Evolutionary conservation across 53 echinoderm and acorn worm genomes (phyloP).

Genomic region (Antedon mediterranea): DNA sequence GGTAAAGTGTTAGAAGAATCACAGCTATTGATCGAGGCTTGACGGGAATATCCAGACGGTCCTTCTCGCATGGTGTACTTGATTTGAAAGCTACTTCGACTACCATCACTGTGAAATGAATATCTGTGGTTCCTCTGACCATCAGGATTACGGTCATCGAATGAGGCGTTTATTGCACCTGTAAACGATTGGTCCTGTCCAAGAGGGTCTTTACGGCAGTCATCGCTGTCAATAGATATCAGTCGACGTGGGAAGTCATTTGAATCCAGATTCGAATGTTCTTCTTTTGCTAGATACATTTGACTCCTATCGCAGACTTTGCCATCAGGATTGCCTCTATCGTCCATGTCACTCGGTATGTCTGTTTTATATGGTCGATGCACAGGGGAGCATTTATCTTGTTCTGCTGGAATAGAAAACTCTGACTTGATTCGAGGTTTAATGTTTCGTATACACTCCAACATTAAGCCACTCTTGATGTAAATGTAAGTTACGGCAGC

Average conservation of each 20-base stretch:
- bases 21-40: neutral
- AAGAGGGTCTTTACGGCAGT: neutral
- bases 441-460: neutral
- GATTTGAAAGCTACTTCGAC: neutral
- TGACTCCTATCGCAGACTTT: conserved; percentile 46
- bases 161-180: neutral
- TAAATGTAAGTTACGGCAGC: neutral
- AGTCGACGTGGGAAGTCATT: conserved; percentile 30
- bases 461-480: neutral
- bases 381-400: neutral
- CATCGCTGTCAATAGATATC: neutral
- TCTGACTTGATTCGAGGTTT: neutral
- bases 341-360: conserved; percentile 9
- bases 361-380: neutral
- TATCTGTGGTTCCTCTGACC: neutral
- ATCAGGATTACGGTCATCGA: neutral
- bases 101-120: neutral
- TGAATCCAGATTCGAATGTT: neutral
- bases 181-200: neutral
- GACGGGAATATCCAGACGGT: neutral
- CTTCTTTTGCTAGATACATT: conserved; percentile 58
- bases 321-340: conserved; percentile 79
- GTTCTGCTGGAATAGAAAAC: neutral
- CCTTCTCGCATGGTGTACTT: neutral
- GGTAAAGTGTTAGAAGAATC: neutral